Evolutionary conservation across 2,113 vertebrate species (phyloP).

Genomic region (Bufo bufo): DNA sequence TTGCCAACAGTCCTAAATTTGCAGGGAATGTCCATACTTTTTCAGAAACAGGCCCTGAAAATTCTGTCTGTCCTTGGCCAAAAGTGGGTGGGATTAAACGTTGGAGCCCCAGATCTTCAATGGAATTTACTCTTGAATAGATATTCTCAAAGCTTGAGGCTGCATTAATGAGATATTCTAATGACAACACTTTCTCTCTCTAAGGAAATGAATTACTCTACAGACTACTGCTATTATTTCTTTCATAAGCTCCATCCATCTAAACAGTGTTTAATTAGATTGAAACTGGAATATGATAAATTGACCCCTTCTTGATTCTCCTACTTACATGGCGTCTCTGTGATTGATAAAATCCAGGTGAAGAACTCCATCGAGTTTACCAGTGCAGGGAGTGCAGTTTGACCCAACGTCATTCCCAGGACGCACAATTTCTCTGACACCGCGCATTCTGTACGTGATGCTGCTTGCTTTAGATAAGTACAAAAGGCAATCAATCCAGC

Average conservation of each 20-base stretch:
- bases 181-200: not conserved
- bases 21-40: no score
- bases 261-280: not conserved
- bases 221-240: not conserved
- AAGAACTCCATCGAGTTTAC: not conserved
- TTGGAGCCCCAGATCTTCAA: no score
- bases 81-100: no score
- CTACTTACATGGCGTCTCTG: no score
- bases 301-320: not conserved
- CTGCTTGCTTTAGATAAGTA: slow-evolving; percentile 26
- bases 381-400: not conserved
- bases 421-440: slow-evolving; percentile 10
- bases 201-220: not conserved
- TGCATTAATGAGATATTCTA: no score
- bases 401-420: not conserved
- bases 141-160: no score
- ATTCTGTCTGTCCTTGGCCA: no score
- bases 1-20: no score
- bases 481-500: slow-evolving; percentile 17
- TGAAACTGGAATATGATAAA: slow-evolving; percentile 1
- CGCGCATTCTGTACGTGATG: not conserved
- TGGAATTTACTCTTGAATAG: no score
- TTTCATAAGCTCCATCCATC: not conserved
- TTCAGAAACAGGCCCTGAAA: no score
- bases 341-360: slow-evolving; percentile 15